These are phyloP conservation scores for Cyanocitta stelleri DNA, from an alignment of 2,113 vertebrate genomes.

Conservation along the genomic window DNA sequence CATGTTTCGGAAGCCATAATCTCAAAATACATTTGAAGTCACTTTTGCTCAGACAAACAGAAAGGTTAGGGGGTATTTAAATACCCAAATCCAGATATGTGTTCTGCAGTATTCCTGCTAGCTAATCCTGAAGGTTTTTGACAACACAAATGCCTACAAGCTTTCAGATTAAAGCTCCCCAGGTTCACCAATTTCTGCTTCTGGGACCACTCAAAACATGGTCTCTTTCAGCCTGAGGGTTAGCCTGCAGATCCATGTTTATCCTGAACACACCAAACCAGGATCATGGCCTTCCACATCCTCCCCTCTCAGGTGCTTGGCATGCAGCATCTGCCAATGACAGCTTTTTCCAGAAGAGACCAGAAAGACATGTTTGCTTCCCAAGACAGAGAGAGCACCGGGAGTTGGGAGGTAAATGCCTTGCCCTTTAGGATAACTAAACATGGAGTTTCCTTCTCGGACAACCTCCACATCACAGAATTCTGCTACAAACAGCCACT, in stretches of 20 bases:
- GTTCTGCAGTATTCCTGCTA: not conserved
- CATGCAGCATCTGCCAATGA: not conserved
- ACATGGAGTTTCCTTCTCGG: not conserved
- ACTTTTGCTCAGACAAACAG: not conserved
- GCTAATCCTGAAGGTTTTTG: not conserved
- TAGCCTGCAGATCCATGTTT: not conserved
- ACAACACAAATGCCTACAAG: not conserved
- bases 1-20: not conserved
- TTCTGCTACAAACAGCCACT: not conserved
- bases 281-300: rapidly evolving
- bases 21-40: not conserved
- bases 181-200: not conserved
- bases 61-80: not conserved
- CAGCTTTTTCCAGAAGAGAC: not conserved
- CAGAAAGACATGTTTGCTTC: not conserved
- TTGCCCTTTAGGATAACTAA: not conserved
- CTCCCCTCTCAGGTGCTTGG: not conserved
- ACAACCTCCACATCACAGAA: not conserved
- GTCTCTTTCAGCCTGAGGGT: not conserved
- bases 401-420: not conserved
- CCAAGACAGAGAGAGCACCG: not conserved
- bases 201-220: not conserved
- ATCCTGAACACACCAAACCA: not conserved
- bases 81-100: not conserved
- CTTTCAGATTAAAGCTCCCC: not conserved